Conservation (phyloP, 2,797 vertebrate genomes). For the Lutjanus campechanus region DNA sequence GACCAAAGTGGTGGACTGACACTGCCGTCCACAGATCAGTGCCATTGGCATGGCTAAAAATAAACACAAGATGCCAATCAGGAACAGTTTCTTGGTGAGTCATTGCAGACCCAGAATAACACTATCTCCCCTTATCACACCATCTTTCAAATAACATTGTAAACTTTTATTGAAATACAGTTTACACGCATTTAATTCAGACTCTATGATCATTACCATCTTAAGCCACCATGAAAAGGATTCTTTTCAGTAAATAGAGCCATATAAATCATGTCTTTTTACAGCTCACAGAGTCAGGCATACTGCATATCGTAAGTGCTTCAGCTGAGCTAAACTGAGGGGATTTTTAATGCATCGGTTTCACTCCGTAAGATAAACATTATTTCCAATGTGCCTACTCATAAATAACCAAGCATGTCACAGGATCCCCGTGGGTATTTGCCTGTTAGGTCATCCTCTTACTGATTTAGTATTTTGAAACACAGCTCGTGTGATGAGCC, state of each 20-base stretch:
- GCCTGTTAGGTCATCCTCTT: neutral
- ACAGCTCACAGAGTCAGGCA: slow-evolving; percentile 7
- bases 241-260: neutral
- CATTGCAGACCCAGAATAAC: neutral
- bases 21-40: too few relatives aligned
- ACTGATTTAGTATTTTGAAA: slow-evolving; percentile 24
- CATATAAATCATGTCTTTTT: neutral
- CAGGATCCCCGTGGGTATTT: neutral
- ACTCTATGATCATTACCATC: neutral
- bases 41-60: neutral
- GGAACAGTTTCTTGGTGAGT: neutral
- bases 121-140: neutral
- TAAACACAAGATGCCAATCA: neutral
- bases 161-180: slow-evolving; percentile 4
- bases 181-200: neutral
- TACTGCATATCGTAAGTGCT: slow-evolving; percentile 1
- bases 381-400: slow-evolving; percentile 10
- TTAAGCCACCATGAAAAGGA: neutral
- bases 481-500: neutral
- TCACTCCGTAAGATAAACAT: slow-evolving; percentile 8
- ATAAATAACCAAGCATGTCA: slow-evolving; percentile 11
- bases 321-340: neutral
- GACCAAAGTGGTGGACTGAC: neutral
- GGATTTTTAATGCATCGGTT: neutral
- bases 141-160: neutral